Evolutionary conservation across 2,888 invertebrate genomes (phyloP).

Genomic region (Autographa gamma): DNA sequence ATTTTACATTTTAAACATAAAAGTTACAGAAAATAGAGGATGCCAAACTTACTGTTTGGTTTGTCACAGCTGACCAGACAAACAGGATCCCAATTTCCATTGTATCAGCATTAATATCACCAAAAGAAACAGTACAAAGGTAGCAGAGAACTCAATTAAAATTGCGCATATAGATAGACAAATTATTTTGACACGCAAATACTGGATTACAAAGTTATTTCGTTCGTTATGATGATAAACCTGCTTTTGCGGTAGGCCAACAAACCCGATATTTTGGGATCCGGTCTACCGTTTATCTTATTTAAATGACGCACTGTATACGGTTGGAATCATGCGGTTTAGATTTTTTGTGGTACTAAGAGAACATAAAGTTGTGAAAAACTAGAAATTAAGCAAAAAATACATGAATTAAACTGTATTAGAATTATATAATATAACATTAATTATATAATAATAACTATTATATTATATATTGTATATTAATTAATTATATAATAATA

Average conservation of each 20-base stretch:
- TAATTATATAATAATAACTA: too few species aligned
- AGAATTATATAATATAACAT: too few species aligned
- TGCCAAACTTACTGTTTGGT: neutral
- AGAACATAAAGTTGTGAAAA: neutral
- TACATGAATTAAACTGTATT: too few species aligned
- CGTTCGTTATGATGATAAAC: slow-evolving; percentile 54
- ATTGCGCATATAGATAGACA: slow-evolving; percentile 59
- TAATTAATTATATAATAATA: too few species aligned
- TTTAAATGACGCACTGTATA: slow-evolving; percentile 45
- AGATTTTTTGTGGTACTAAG: slow-evolving; percentile 9
- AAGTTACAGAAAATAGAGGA: neutral
- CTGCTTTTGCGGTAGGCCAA: slow-evolving; percentile 52
- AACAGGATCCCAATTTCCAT: slow-evolving; percentile 37
- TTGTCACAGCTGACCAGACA: slow-evolving; percentile 12
- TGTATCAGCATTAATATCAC: slow-evolving; percentile 38
- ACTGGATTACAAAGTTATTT: slow-evolving; percentile 62
- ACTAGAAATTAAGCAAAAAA: too few species aligned
- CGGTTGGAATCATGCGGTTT: slow-evolving; percentile 3
- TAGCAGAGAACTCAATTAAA: slow-evolving; percentile 50
- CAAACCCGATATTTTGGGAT: slow-evolving; percentile 45
- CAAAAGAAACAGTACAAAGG: slow-evolving; percentile 47
- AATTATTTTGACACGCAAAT: slow-evolving; percentile 57
- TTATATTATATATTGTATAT: too few species aligned
- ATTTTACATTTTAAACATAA: neutral
- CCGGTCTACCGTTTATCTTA: slow-evolving; percentile 43